A percentile compares a stretch with the other conserved stretches of the same genome.
Conservation (phyloP, 2,113 vertebrate species). For the Dipodomys stephensi region DNA sequence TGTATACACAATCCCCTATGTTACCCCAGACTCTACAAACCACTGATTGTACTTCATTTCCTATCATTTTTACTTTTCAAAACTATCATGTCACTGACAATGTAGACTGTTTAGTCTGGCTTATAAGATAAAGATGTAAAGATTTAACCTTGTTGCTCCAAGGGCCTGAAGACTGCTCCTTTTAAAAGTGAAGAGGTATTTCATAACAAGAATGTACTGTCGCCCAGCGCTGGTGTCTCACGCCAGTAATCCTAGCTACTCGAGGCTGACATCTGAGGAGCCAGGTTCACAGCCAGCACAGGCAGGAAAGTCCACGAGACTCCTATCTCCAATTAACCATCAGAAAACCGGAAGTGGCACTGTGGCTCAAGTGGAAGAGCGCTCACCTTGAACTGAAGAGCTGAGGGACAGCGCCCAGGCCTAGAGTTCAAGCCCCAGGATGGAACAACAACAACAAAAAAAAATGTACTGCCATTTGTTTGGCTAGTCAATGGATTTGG, state of each 20-base stretch:
- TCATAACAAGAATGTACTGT: not conserved
- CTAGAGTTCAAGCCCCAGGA: too few relatives aligned
- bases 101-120: not conserved
- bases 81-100: not conserved
- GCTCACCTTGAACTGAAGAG: too few relatives aligned
- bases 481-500: not conserved
- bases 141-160: not conserved
- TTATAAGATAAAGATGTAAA: not conserved
- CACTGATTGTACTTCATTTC: not conserved
- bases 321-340: too few relatives aligned
- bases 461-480: not conserved
- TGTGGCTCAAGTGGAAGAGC: too few relatives aligned
- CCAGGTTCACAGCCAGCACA: too few relatives aligned
- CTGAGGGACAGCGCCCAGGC: too few relatives aligned
- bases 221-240: too few relatives aligned
- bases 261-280: too few relatives aligned
- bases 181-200: not conserved
- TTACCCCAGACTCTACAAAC: not conserved
- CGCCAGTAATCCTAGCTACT: too few relatives aligned
- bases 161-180: not conserved
- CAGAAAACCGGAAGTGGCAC: too few relatives aligned
- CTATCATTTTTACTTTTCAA: not conserved
- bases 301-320: too few relatives aligned
- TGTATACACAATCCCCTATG: not conserved
- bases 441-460: too few relatives aligned